phyloP scores from a whole-genome alignment of 2,797 vertebrate genomes.

The Peromyscus melanophrys region DNA sequence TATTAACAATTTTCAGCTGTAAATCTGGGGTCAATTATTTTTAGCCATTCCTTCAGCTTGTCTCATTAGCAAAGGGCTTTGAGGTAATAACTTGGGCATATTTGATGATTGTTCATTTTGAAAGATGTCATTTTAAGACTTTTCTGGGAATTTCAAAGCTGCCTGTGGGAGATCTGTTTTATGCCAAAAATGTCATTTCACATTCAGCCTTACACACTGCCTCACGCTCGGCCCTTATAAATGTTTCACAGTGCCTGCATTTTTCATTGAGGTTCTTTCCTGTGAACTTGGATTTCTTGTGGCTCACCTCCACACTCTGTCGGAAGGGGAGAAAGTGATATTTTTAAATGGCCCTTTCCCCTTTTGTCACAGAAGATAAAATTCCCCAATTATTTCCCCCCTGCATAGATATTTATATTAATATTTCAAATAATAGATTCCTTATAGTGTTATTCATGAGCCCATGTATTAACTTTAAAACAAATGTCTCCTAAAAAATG shows the following conservation, averaged over 20 bases:
- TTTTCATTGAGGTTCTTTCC: slow-evolving; percentile 90
- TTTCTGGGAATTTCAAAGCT: slow-evolving; percentile 88
- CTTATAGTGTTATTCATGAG: slow-evolving; percentile 83
- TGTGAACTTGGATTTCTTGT: slow-evolving; percentile 89
- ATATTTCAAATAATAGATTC: slow-evolving; percentile 86
- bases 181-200: slow-evolving; percentile 91
- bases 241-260: slow-evolving; percentile 92
- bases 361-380: slow-evolving; percentile 84
- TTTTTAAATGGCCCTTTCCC: slow-evolving; percentile 84
- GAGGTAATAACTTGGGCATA: slow-evolving; percentile 85
- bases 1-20: slow-evolving; percentile 76
- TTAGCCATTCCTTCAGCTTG: slow-evolving; percentile 83
- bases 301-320: slow-evolving; percentile 86
- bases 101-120: slow-evolving; percentile 90
- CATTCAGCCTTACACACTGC: slow-evolving; percentile 88
- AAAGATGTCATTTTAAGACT: slow-evolving; percentile 91
- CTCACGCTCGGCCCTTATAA: slow-evolving; percentile 90
- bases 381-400: slow-evolving; percentile 82
- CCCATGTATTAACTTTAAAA: slow-evolving; percentile 84
- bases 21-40: slow-evolving; percentile 85
- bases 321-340: slow-evolving; percentile 83
- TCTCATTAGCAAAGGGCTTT: slow-evolving; percentile 87
- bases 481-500: slow-evolving; percentile 72
- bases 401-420: slow-evolving; percentile 86
- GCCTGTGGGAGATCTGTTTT: slow-evolving; percentile 89